A percentile compares a stretch with the other conserved stretches of the same genome.
Conservation (phyloP, 2,888 invertebrate genomes). For the Steinernema scapterisci region DNA sequence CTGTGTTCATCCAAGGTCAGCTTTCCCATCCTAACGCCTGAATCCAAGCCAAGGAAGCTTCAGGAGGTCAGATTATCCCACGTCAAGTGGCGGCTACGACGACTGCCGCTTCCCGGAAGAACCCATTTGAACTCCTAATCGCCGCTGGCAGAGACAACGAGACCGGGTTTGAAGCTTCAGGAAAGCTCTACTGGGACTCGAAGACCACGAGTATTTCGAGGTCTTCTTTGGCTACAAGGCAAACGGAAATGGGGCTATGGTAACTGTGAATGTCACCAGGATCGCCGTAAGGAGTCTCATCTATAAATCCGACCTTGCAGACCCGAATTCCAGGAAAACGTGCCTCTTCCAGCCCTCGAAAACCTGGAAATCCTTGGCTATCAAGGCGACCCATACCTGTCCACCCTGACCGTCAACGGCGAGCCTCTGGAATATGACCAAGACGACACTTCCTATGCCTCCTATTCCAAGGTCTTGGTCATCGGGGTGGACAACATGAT, state of each 20-base stretch:
- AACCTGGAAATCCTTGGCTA: conserved; percentile 56
- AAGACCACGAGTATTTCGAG: conserved; percentile 20
- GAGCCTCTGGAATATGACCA: conserved; percentile 34
- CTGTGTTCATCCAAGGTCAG: conserved; percentile 58
- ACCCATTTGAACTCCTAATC: conserved; percentile 75
- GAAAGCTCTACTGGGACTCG: conserved; percentile 48
- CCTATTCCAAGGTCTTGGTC: conserved; percentile 29
- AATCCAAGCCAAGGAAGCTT: background rate
- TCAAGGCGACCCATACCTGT: conserved; percentile 46
- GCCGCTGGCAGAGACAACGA: conserved; percentile 69
- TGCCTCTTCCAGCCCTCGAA: conserved; percentile 48
- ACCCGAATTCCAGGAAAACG: conserved; percentile 33
- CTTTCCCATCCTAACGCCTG: too few species aligned
- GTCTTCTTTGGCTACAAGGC: background rate
- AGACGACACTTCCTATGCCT: conserved; percentile 19
- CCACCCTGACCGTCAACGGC: conserved; percentile 49
- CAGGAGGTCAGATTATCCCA: conserved; percentile 73
- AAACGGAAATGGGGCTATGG: background rate
- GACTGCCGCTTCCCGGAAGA: conserved; percentile 70
- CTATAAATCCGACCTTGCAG: background rate
- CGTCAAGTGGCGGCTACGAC: conserved; percentile 67
- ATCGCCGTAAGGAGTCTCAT: background rate
- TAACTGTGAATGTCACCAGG: background rate
- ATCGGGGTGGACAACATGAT: background rate
- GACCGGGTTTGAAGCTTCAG: conserved; percentile 28